phyloP scores from a whole-genome alignment of 2,113 vertebrate genomes.

The Gorsachius goisagi region DNA sequence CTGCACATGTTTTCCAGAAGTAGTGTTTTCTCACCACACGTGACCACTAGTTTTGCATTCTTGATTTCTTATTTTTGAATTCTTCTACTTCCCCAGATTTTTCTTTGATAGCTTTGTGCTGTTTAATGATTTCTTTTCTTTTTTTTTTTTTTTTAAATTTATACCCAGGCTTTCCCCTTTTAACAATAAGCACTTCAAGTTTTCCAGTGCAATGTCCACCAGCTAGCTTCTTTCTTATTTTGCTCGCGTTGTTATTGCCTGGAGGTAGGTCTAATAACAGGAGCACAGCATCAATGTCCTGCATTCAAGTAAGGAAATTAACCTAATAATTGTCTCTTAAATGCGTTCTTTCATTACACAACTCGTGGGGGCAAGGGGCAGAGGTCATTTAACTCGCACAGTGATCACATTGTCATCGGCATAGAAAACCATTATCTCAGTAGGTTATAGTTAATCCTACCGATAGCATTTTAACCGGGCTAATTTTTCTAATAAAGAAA shows the following conservation, averaged over 20 bases:
- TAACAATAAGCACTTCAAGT: not conserved
- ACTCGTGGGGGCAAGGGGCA: not conserved
- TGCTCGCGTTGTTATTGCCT: not conserved
- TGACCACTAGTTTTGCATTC: not conserved
- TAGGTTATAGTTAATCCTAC: constrained; percentile 17
- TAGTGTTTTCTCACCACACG: not conserved
- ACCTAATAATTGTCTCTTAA: constrained; percentile 53
- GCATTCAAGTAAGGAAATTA: constrained; percentile 42
- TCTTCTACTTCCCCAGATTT: not conserved
- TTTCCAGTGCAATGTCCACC: not conserved
- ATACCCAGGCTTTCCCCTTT: not conserved
- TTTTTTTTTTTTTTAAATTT: not conserved
- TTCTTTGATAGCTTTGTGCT: not conserved
- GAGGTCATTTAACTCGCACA: not conserved
- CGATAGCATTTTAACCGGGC: not conserved
- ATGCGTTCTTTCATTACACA: constrained; percentile 13
- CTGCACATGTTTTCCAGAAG: not conserved
- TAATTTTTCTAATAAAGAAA: constrained; percentile 40
- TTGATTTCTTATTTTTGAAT: not conserved
- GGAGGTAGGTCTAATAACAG: not conserved
- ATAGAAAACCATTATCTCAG: constrained; percentile 17
- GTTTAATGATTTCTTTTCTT: not conserved
- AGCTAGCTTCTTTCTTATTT: not conserved
- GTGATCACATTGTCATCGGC: constrained; percentile 25
- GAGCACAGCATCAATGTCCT: not conserved